Conservation (phyloP, 2,888 invertebrate species). For the Theristus sp. region DNA sequence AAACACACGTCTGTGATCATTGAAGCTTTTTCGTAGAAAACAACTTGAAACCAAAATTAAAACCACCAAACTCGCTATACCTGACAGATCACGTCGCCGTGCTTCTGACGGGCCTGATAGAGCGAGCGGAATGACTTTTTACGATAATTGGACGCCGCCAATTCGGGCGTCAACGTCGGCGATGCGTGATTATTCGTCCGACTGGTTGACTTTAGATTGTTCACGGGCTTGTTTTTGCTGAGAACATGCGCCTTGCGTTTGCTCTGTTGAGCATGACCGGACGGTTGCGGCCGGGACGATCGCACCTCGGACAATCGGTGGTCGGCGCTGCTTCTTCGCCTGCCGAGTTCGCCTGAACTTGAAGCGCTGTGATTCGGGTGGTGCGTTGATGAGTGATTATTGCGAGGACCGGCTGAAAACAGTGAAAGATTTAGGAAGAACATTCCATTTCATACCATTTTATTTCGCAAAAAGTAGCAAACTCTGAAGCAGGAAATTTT, state of each 20-base stretch:
- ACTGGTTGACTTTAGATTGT: no score
- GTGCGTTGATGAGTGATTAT: background rate
- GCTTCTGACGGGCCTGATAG: background rate
- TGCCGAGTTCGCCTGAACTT: conserved; percentile 29
- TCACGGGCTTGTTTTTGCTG: background rate
- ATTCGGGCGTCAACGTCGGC: background rate
- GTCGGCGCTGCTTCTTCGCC: background rate
- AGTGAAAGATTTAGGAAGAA: no score
- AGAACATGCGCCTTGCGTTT: background rate
- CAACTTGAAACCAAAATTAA: no score
- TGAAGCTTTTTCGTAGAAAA: no score
- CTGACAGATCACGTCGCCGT: background rate
- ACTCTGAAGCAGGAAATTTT: no score
- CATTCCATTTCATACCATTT: no score
- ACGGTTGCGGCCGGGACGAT: background rate
- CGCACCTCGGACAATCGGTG: background rate
- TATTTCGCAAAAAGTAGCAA: no score
- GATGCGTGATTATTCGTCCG: background rate
- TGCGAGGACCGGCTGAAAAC: no score
- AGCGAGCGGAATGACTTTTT: background rate
- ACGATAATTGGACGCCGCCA: no score
- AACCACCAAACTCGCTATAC: no score
- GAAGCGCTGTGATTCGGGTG: background rate
- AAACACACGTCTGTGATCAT: no score
- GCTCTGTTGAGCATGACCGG: no score